phyloP scores from a whole-genome alignment of 2,888 invertebrate genomes.

The Rotaria macrura region DNA sequence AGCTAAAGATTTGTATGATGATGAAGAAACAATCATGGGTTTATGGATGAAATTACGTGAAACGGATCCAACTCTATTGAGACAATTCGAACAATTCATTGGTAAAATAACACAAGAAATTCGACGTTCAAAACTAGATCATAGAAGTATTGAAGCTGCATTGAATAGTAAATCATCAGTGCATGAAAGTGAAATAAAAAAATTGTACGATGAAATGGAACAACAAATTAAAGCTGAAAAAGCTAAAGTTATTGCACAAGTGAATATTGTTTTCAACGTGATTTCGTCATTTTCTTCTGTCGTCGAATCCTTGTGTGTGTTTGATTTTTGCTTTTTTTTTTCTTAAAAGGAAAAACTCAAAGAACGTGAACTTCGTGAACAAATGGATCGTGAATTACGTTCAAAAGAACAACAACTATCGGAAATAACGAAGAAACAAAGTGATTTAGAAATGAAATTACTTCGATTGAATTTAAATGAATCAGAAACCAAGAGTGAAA shows the following conservation, averaged over 20 bases:
- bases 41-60: slow-evolving; percentile 48
- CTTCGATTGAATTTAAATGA: slow-evolving; percentile 43
- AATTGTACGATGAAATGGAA: slow-evolving; percentile 54
- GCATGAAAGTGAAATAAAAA: slow-evolving; percentile 50
- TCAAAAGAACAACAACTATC: slow-evolving; percentile 24
- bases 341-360: slow-evolving; percentile 27
- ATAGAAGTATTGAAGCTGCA: neutral
- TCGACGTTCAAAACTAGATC: slow-evolving; percentile 40
- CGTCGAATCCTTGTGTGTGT: neutral
- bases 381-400: slow-evolving; percentile 26
- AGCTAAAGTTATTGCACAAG: slow-evolving; percentile 48
- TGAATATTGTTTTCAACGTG: no score
- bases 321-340: neutral
- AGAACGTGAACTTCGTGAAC: slow-evolving; percentile 30
- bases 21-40: slow-evolving; percentile 43
- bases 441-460: slow-evolving; percentile 43
- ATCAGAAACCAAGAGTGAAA: slow-evolving; percentile 48
- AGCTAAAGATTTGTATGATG: slow-evolving; percentile 45
- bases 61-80: slow-evolving; percentile 47
- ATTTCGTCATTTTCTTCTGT: no score
- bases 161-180: slow-evolving; percentile 44
- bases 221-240: slow-evolving; percentile 50
- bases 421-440: slow-evolving; percentile 10
- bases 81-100: slow-evolving; percentile 50
- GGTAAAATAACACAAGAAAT: slow-evolving; percentile 47